A percentile compares a stretch with the other conserved stretches of the same genome.
Conservation (phyloP, 2,113 vertebrate genomes). For the Lucifuga dentata region DNA sequence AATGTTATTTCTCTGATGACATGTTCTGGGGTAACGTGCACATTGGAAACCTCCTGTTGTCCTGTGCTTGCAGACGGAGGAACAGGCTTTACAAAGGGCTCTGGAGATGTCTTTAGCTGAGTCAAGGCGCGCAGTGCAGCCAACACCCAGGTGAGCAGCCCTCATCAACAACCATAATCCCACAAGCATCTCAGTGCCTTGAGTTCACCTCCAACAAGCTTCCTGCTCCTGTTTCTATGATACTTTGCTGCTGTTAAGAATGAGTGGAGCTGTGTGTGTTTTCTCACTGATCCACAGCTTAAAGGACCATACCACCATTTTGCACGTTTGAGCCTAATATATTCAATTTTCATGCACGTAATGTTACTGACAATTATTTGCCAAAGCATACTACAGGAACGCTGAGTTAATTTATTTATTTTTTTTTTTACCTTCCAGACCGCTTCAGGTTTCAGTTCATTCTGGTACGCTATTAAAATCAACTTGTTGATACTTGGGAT, state of each 20-base stretch:
- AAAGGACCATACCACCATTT: no score
- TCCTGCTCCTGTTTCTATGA: not conserved
- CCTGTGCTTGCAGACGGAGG: constrained; percentile 86
- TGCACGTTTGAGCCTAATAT: no score
- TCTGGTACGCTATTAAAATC: no score
- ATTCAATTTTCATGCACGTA: no score
- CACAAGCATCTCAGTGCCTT: not conserved
- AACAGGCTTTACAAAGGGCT: constrained; percentile 94
- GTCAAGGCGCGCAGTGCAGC: constrained; percentile 68
- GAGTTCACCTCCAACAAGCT: not conserved
- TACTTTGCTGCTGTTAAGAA: not conserved
- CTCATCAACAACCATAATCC: not conserved
- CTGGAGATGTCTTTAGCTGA: constrained; percentile 95
- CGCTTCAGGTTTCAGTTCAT: no score
- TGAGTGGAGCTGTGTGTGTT: not conserved
- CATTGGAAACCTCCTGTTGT: constrained; percentile 3
- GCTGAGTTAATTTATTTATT: no score
- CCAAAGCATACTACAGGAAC: no score
- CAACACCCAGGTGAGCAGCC: constrained; percentile 80
- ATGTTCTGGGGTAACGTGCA: constrained; percentile 12
- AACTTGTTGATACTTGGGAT: no score
- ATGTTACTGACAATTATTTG: no score
- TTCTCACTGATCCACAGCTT: not conserved
- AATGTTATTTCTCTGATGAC: not conserved
- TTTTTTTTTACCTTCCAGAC: no score